These are phyloP conservation scores for Chitala chitala DNA, from an alignment of 2,113 vertebrate species.

Conservation along the genomic window DNA sequence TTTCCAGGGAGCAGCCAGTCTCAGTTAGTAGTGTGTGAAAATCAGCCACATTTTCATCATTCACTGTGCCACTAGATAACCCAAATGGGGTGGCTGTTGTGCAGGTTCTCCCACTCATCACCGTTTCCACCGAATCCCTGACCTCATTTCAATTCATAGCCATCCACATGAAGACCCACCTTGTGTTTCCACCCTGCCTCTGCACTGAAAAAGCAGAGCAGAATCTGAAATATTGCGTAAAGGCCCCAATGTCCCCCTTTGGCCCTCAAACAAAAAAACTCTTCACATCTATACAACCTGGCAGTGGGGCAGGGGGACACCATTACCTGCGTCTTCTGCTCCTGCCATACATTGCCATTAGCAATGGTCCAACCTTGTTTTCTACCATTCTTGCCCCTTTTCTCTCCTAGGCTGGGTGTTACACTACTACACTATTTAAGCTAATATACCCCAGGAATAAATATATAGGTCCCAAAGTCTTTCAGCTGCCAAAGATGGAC, in stretches of 20 bases:
- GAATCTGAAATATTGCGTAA: too few species aligned
- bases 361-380: background rate
- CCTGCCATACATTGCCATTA: too few species aligned
- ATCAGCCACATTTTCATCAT: slow-evolving; percentile 49
- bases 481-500: slow-evolving; percentile 15
- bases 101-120: slow-evolving; percentile 40
- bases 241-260: too few species aligned
- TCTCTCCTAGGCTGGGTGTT: background rate
- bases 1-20: too few species aligned
- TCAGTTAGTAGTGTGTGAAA: too few species aligned
- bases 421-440: too few species aligned
- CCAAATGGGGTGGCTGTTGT: slow-evolving; percentile 42
- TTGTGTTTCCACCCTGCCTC: too few species aligned
- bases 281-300: too few species aligned
- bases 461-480: slow-evolving; percentile 1
- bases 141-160: slow-evolving; percentile 50
- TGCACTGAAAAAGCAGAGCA: slow-evolving; percentile 31
- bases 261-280: too few species aligned
- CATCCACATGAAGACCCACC: too few species aligned
- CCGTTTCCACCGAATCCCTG: slow-evolving; percentile 42
- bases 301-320: too few species aligned
- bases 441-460: background rate
- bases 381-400: background rate
- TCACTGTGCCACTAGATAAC: slow-evolving; percentile 20
- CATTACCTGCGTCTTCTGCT: too few species aligned